Percentiles rank a stretch among this genome's conserved stretches.
Evolutionary conservation across 37 sponge, comb jelly and placozoan species (phyloP).

Genomic region (Eunapius fragilis): DNA sequence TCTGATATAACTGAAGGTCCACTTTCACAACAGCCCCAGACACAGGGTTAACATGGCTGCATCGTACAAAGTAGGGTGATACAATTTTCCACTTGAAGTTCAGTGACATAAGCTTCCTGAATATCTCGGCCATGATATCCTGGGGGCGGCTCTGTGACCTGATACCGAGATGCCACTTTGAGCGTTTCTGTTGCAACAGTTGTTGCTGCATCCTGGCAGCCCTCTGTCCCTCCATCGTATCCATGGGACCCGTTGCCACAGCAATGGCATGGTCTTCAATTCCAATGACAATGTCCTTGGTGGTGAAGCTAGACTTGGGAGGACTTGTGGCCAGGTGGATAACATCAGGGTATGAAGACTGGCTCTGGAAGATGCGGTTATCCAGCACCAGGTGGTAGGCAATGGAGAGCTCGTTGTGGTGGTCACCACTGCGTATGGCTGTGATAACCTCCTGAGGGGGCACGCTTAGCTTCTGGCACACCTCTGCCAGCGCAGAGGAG

Average conservation of each 20-base stretch:
- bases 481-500: constrained; percentile 54
- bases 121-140: constrained; percentile 91
- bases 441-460: constrained; percentile 27
- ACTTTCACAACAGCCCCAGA: constrained; percentile 56
- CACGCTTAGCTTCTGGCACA: constrained; percentile 75
- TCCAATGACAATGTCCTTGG: constrained; percentile 14
- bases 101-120: constrained; percentile 73
- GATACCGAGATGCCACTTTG: constrained; percentile 93
- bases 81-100: constrained; percentile 90
- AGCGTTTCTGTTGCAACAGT: constrained; percentile 35
- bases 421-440: constrained; percentile 58
- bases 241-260: background rate
- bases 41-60: background rate
- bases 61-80: constrained; percentile 54
- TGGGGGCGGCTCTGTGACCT: constrained; percentile 85
- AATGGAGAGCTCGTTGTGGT: constrained; percentile 69
- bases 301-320: constrained; percentile 17
- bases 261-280: background rate
- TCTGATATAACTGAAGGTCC: constrained; percentile 88
- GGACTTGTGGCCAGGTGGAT: constrained; percentile 20
- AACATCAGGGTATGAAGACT: background rate
- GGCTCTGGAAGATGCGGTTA: constrained; percentile 44
- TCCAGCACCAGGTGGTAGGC: constrained; percentile 95
- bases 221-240: background rate
- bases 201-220: background rate